Conservation (phyloP, 1,140 invertebrate genomes). For the Pachyrhynchus sulphureomaculatus region DNA sequence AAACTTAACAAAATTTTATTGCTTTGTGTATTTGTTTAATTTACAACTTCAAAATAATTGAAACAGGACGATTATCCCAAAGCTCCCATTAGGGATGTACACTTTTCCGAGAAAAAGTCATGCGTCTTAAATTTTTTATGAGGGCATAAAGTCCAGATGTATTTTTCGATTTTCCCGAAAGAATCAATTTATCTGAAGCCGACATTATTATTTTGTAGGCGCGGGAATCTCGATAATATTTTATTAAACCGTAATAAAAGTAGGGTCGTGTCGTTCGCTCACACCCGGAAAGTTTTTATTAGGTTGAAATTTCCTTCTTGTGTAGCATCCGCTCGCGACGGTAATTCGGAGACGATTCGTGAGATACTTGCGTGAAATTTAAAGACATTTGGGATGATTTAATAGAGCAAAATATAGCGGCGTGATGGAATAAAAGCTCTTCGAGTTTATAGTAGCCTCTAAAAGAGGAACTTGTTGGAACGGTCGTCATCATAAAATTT, state of each 20-base stretch:
- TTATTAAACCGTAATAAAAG: constrained; percentile 35
- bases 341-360: constrained; percentile 3
- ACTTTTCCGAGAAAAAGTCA: constrained; percentile 2
- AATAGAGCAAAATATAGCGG: constrained; percentile 14
- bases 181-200: constrained; percentile 15
- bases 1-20: constrained; percentile 22
- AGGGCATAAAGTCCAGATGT: constrained; percentile 17
- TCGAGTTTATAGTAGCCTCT: constrained; percentile 35
- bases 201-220: constrained; percentile 29
- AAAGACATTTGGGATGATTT: constrained; percentile 21
- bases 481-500: constrained; percentile 44
- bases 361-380: constrained; percentile 17
- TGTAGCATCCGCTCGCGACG: constrained; percentile 10
- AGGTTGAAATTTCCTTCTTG: constrained; percentile 26
- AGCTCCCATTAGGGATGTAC: constrained; percentile 7
- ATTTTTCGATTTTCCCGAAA: constrained; percentile 10
- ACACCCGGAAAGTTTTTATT: constrained; percentile 30
- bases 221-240: constrained; percentile 29
- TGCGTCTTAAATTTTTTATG: constrained; percentile 17
- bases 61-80: constrained; percentile 8
- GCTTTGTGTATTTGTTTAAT: constrained; percentile 16
- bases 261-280: constrained; percentile 18
- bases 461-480: constrained; percentile 46
- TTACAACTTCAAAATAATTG: constrained; percentile 11
- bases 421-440: constrained; percentile 19